Percentiles rank a stretch among this genome's conserved stretches.
Conservation (phyloP, 2,113 vertebrate genomes). For the Pseudorectes ferrugineus region DNA sequence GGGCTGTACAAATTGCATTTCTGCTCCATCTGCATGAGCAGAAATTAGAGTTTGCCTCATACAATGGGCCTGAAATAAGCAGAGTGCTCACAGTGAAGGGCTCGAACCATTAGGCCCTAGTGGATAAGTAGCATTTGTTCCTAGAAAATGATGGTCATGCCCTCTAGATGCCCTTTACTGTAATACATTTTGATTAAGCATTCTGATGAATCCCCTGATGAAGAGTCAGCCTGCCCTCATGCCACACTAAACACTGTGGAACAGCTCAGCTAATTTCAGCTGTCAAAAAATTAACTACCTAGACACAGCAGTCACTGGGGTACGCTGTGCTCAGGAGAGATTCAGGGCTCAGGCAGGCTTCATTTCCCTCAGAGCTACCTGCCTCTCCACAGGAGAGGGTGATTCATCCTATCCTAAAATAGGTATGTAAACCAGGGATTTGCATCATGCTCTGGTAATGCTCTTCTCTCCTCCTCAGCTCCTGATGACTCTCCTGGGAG, state of each 20-base stretch:
- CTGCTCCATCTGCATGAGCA: not conserved
- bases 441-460: not conserved
- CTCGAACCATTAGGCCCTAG: not conserved
- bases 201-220: not conserved
- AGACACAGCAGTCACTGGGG: not conserved
- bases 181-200: not conserved
- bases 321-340: not conserved
- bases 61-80: not conserved
- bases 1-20: not conserved
- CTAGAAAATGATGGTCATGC: not conserved
- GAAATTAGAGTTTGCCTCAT: not conserved
- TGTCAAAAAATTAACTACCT: slow-evolving; percentile 14
- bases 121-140: not conserved
- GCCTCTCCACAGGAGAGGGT: not conserved
- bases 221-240: not conserved
- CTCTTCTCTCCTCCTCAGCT: not conserved
- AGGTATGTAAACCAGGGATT: not conserved
- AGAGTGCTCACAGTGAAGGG: not conserved
- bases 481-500: not conserved
- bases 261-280: slow-evolving; percentile 23
- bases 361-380: not conserved
- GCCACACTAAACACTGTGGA: not conserved
- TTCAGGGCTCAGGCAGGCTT: not conserved
- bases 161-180: slow-evolving; percentile 7
- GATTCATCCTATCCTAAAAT: slow-evolving; percentile 13